These are phyloP conservation scores for Perithous albicinctus DNA, from an alignment of 2,888 invertebrate genomes.

Conservation along the genomic window DNA sequence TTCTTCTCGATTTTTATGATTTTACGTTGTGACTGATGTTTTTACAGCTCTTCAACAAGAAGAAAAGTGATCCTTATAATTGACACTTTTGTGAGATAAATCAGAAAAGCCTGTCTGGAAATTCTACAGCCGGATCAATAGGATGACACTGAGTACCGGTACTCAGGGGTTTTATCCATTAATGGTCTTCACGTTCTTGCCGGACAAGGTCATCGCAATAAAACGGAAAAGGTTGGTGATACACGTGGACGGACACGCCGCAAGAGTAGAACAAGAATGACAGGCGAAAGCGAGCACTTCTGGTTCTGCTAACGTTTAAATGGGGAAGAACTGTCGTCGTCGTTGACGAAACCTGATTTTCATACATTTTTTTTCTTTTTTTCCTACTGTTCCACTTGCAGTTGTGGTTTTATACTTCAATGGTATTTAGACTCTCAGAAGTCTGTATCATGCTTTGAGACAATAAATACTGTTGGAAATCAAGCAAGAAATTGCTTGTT, in stretches of 20 bases:
- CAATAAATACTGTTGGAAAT: not conserved
- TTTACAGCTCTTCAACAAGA: not conserved
- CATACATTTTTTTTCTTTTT: slow-evolving; percentile 9
- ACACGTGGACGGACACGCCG: slow-evolving; percentile 33
- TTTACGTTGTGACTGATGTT: not conserved
- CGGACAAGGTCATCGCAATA: slow-evolving; percentile 29
- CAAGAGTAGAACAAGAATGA: slow-evolving; percentile 51
- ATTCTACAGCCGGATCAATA: not conserved
- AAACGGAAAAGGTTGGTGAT: slow-evolving; percentile 43
- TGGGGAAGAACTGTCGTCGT: slow-evolving; percentile 5
- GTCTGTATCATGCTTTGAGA: not conserved
- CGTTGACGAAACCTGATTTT: slow-evolving; percentile 39
- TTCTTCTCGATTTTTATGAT: not conserved
- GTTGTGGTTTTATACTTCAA: not conserved
- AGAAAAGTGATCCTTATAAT: not conserved
- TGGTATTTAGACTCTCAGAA: not conserved
- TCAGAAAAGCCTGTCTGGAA: not conserved
- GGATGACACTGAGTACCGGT: not conserved
- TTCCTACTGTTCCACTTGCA: not conserved
- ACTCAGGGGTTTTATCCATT: slow-evolving; percentile 15
- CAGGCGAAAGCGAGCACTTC: slow-evolving; percentile 60
- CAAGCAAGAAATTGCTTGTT: not conserved
- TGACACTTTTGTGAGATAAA: not conserved
- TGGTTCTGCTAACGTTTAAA: slow-evolving; percentile 31
- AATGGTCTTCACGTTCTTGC: slow-evolving; percentile 19